phyloP scores from a whole-genome alignment of 2,888 invertebrate genomes.

The Brenthis hecate region DNA sequence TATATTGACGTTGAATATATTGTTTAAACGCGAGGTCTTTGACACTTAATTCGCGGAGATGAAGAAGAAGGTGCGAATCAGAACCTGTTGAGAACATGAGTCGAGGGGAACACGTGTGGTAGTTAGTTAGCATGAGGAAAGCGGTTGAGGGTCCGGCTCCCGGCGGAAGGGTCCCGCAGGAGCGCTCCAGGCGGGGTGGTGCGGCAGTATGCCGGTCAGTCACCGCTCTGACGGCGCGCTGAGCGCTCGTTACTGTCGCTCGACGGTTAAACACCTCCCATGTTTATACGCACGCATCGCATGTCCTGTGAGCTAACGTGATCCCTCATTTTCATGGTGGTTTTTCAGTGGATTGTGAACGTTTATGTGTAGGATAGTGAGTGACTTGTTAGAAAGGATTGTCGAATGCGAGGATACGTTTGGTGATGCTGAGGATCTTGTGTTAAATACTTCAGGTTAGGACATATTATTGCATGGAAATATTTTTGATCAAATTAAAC shows the following conservation, averaged over 20 bases:
- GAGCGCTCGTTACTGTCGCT: conserved; percentile 65
- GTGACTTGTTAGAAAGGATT: conserved; percentile 67
- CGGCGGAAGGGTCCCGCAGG: conserved; percentile 78
- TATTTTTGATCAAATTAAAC: background rate
- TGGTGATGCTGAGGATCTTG: conserved; percentile 53
- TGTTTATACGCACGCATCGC: conserved; percentile 64
- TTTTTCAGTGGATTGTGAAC: conserved; percentile 72
- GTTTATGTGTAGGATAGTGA: conserved; percentile 69
- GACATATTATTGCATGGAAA: conserved; percentile 10
- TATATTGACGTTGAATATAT: conserved; percentile 37
- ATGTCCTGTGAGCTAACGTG: conserved; percentile 64
- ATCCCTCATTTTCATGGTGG: conserved; percentile 42
- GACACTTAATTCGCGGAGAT: conserved; percentile 36
- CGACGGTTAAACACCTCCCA: conserved; percentile 58
- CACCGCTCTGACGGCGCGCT: conserved; percentile 77
- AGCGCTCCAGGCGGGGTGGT: conserved; percentile 70
- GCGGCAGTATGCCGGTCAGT: conserved; percentile 81
- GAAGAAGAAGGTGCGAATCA: conserved; percentile 42
- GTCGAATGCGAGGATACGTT: conserved; percentile 62
- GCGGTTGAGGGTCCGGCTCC: conserved; percentile 64
- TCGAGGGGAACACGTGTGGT: conserved; percentile 51
- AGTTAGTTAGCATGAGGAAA: conserved; percentile 54
- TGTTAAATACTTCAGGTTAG: conserved; percentile 59
- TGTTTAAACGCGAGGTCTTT: conserved; percentile 40
- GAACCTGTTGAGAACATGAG: conserved; percentile 51